Percentiles rank a stretch among this genome's conserved stretches.
phyloP scores from a whole-genome alignment of 2,888 invertebrate species.

The Diaphora mendica region DNA sequence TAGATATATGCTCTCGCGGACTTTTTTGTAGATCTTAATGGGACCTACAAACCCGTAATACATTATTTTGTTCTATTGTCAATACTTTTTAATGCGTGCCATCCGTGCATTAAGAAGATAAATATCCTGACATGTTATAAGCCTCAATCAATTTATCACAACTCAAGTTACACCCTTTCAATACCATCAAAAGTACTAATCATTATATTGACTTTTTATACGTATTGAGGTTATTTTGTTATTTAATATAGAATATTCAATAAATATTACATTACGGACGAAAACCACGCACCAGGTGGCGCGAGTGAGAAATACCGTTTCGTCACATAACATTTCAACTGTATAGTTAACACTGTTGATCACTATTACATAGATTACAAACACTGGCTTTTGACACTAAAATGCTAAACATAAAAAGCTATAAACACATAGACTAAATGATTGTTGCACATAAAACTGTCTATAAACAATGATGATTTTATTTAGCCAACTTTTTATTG shows the following conservation, averaged over 20 bases:
- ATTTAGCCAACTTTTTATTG: too few species aligned
- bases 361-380: slow-evolving; percentile 17
- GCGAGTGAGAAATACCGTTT: slow-evolving; percentile 49
- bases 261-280: neutral
- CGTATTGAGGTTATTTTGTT: neutral
- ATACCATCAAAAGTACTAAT: neutral
- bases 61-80: too few species aligned
- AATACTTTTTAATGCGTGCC: too few species aligned
- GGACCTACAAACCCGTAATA: too few species aligned
- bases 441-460: too few species aligned
- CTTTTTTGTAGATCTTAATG: too few species aligned
- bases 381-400: slow-evolving; percentile 29
- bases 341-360: slow-evolving; percentile 29
- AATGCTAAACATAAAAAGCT: slow-evolving; percentile 19
- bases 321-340: slow-evolving; percentile 41
- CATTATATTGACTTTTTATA: neutral
- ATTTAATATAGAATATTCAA: neutral
- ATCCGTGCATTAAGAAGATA: neutral
- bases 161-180: neutral
- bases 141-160: neutral
- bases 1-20: too few species aligned
- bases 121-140: neutral
- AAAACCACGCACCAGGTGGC: slow-evolving; percentile 43
- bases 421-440: neutral
- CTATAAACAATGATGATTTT: too few species aligned